Evolutionary conservation across 2,888 invertebrate genomes (phyloP), one percentile per base, ranked within the genome.

Genomic region (Eupithecia vulgata): DNA sequence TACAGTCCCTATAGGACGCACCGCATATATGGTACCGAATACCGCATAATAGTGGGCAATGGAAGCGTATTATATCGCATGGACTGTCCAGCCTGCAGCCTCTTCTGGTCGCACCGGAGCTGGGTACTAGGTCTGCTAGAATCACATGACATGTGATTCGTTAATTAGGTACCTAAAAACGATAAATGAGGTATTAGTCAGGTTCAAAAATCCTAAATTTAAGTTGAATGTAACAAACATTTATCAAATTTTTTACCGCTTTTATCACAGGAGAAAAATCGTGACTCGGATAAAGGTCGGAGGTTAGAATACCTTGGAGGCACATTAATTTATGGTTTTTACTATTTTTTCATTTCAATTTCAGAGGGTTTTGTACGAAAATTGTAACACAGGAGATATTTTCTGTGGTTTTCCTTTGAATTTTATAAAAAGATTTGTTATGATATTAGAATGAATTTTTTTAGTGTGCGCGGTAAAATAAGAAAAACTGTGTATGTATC

Each of bases 201-300:
- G 48, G 8, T 2, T 17, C 17, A 34, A 34, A 61, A 34, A 61
- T 17, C 30, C 17, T 21, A 4, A 25, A 30, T 52, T 21, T 25
- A 52, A 10, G 52, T 48, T 48, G 45, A 45, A 45, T n/a, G 45
- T 34, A 61, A 61, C 30, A 34, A 61, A 61, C 30, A 61, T 61
- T 61, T 17, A 61, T 61, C 17, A 30, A 34, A 34, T 17, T 34
- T 25, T 61, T 15, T 34, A 17, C 34, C 34, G 8, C 61, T 64
- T 64, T 35, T 35, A 64, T 64, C n/a, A 40, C 37, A 64, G 21
- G 35, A 64, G n/a, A 64, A n/a, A 17, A 61, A 34, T 61, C 34
- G 61, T 61, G 61, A 17, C 34, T 61, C 30, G 8, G 17, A 17
- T 34, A 61, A 61, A 61, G 34, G 61, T 15, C 21, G 13, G 34